Percentiles rank a stretch among this genome's conserved stretches.
phyloP scores from a whole-genome alignment of 2,797 vertebrate genomes.

The Melanotaenia trifasciata region DNA sequence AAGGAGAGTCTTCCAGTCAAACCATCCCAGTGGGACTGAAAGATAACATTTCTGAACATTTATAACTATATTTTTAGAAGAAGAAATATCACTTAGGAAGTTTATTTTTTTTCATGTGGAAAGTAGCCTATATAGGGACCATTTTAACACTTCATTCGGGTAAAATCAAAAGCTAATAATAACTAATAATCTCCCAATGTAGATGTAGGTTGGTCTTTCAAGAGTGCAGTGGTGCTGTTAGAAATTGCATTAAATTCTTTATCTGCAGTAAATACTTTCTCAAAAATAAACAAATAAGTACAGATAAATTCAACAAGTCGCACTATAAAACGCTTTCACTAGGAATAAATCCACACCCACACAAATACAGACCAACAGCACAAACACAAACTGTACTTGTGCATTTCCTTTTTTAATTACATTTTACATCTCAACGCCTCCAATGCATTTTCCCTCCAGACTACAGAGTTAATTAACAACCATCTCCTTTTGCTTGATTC shows the following conservation, averaged over 20 bases:
- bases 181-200: not conserved
- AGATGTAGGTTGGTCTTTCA: not conserved
- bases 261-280: not conserved
- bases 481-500: slow-evolving; percentile 83
- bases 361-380: slow-evolving; percentile 45
- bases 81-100: no score
- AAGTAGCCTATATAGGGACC: not conserved
- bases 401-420: slow-evolving; percentile 90
- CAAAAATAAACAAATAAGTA: slow-evolving; percentile 26
- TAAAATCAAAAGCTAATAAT: not conserved
- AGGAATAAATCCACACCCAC: slow-evolving; percentile 46
- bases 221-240: not conserved
- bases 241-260: not conserved
- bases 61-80: slow-evolving; percentile 2
- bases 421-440: slow-evolving; percentile 84
- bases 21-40: slow-evolving; percentile 98
- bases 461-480: slow-evolving; percentile 91
- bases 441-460: slow-evolving; percentile 84
- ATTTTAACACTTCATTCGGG: not conserved
- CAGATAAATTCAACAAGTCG: slow-evolving; percentile 29
- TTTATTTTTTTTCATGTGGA: not conserved
- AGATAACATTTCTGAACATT: slow-evolving; percentile 34
- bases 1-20: slow-evolving; percentile 96
- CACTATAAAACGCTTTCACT: slow-evolving; percentile 34
- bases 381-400: slow-evolving; percentile 76